These are phyloP conservation scores for Hyles euphorbiae DNA, from an alignment of 1,140 invertebrate genomes.

Conservation along the genomic window DNA sequence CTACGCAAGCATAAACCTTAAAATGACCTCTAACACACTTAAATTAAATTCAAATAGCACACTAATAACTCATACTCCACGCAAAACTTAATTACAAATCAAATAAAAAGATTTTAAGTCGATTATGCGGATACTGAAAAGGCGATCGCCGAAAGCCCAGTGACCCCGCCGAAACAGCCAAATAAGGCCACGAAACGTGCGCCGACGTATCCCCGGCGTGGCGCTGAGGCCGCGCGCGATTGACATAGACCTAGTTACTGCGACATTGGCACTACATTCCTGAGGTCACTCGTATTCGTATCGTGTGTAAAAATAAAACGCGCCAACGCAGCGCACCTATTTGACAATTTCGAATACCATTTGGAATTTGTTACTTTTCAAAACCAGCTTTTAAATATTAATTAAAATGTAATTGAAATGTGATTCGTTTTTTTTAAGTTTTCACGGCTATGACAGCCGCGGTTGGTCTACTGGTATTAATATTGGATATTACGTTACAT, in stretches of 20 bases:
- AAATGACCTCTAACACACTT: too few relatives aligned
- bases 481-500: too few relatives aligned
- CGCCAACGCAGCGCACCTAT: constrained; percentile 32
- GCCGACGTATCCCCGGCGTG: constrained; percentile 33
- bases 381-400: too few relatives aligned
- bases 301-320: constrained; percentile 64
- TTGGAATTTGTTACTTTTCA: constrained; percentile 9
- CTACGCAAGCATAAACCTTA: too few relatives aligned
- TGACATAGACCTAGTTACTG: constrained; percentile 70
- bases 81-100: too few relatives aligned
- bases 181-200: constrained; percentile 57
- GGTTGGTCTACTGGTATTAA: too few relatives aligned
- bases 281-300: constrained; percentile 65
- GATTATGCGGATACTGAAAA: constrained; percentile 7
- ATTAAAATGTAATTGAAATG: too few relatives aligned
- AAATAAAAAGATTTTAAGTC: too few relatives aligned
- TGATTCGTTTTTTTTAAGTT: too few relatives aligned
- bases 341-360: constrained; percentile 33
- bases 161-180: constrained; percentile 47
- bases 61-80: too few relatives aligned
- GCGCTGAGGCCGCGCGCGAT: constrained; percentile 42
- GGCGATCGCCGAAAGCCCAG: constrained; percentile 11
- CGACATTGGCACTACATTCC: constrained; percentile 74
- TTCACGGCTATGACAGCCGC: too few relatives aligned
- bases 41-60: too few relatives aligned